Base-by-base conservation (phyloP, 2,113 vertebrate genomes). In the Mystacornis crossleyi region DNA sequence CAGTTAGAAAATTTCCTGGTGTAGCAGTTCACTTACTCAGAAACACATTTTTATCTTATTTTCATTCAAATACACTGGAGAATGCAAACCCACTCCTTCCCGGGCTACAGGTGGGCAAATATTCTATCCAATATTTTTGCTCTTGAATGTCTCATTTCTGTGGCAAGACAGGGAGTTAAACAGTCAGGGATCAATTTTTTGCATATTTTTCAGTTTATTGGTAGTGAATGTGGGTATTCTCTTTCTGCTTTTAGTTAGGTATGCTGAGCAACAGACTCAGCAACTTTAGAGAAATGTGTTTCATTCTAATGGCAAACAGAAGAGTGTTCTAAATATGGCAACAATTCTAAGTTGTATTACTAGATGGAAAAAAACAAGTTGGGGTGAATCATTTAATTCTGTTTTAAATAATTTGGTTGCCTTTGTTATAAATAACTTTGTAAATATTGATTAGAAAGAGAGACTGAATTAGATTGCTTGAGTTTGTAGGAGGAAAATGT, bases 401-500 rank as follows among this genome's bases (percentile, higher is more conserved):
- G 6, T 15, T 93, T 91, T 50, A 94, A 93, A 86, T 93, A 65
- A 60, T 93, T 93, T 84, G 36, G 25, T 93, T 93, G 29, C 12
- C 65, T 91, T 89, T 79, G 14, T 84, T 86, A 84, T 53, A 85
- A 79, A 84, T 85, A 81, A n/a, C 60, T 84, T 70, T 7, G 8
- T 53, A 77, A 91, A 78, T 55, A 61, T 66, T 89, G 60, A 78
- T 83, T 94, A 71, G 64, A 91, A 67, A 75, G 36, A 55, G 54
- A 93, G 51, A 60, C 77, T 60, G 61, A 89, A 89, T 62, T 87
- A 87, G 29, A 62, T 50, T 38, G 24, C 69, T 81, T 81, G 62
- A 42, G 36, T 65, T 96, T 86, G 82, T 89, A 86, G 90, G 77
- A 89, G 83, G 83, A 71, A 91, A 91, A 17, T 69, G 40, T 91